Evolutionary conservation across 1,140 invertebrate species (phyloP), one percentile per base, ranked within the genome.

Genomic region (Hypsibius dujardini): DNA sequence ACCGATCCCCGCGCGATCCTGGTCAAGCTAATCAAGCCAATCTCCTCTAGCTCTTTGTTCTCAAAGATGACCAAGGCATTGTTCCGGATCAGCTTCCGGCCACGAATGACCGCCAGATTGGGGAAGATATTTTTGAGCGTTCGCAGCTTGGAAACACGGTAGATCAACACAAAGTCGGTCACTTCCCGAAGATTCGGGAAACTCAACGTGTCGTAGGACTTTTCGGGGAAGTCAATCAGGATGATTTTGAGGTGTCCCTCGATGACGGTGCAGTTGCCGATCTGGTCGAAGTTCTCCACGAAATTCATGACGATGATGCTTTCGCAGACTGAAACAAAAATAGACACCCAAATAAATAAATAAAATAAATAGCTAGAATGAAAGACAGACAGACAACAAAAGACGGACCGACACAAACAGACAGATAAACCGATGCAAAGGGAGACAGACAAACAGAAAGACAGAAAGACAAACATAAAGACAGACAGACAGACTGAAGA

Each of bases 51-150:
- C 71, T 83, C 77, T n/a, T 76, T 75, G 76, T 82, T 82, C 74
- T 84, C 88, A 79, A 86, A 91, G 14, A 90, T 83, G 70, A 95
- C 85, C n/a, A 97, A 80, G 7, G n/a, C 89, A 79, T 90, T 94
- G 78, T 92, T 28, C 87, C 76, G 86, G 75, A 94, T 87, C 7
- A 95, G 81, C 62, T 84, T 83, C 74, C 88, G 84, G 46, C 95
- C 95, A 46, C 92, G 84, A 73, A 98, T 95, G 42, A 97, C 86
- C n/a, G 87, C 80, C 75, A 98, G 82, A 81, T 97, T 97, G 2
- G 95, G 95, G 79, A 98, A 97, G 40, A 98, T 81, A 74, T 86
- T 82, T 2, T 85, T 84, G 28, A 98, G 80, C 70, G 87, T 88
- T 47, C 82, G 83, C n/a, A 98, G 79, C 47, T 88, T 87, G 74